Base-by-base conservation (phyloP, 35 echinoderm and acorn worm species). In the Lytechinus pictus region DNA sequence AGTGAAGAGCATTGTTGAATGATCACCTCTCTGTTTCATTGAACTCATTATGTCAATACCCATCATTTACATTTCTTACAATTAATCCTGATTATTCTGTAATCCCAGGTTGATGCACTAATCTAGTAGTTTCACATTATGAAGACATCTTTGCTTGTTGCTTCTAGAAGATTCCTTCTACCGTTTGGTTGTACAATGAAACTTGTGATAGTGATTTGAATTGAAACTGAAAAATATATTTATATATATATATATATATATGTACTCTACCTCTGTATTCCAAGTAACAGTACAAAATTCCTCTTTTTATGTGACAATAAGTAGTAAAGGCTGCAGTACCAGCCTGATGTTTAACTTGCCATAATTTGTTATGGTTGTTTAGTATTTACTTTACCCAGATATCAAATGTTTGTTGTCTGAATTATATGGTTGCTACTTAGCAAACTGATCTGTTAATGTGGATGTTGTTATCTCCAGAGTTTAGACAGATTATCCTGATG, bases 391-490 rank as follows among this genome's bases (percentile, higher is more conserved):
- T 24, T 79, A 24, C 66, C 21, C 16, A 79, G 66, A 24, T 79
- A 79, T 79, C 19, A n/a, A 7, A 24, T 79, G 21, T 79, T 24
- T 79, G 19, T n/a, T 79, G 66, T 79, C 66, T 79, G 66, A 24
- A 79, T 79, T 79, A 19, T 71, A 71, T 13, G 16, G 61, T 21
- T 79, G 66, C 66, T 79, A 79, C 66, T 79, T 79, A 79, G 66
- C 66, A 79, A 79, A 79, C 66, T 79, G 66, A 79, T 79, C 66
- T 79, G 66, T 79, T 79, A 79, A 79, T n/a, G 21, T 79, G 66
- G 66, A 1, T 79, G 66, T 24, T 79, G 19, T 79, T 79, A 79
- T 79, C 66, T 79, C 33, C 2, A n/a, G 66, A 24, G 6, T 79
- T 79, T 3, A n/a, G 66, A n/a, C n/a, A 79, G 66, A 79, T 79